Conservation (phyloP, 1,140 invertebrate species). For the Ptiloglossa arizonensis region DNA sequence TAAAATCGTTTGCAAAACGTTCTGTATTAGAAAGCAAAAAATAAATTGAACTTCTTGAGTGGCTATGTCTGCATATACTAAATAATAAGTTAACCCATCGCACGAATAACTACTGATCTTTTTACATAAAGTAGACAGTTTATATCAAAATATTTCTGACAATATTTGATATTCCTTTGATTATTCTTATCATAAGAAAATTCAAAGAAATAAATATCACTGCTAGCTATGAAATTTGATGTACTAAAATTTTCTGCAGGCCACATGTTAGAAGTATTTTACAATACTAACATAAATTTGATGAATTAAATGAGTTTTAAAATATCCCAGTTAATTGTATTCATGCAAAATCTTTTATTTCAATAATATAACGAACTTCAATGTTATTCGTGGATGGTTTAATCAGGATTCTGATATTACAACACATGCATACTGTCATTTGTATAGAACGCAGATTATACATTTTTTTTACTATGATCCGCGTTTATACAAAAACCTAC, state of each 20-base stretch:
- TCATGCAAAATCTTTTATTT: slow-evolving; percentile 23
- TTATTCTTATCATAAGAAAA: slow-evolving; percentile 33
- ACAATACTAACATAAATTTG: slow-evolving; percentile 12
- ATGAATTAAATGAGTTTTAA: slow-evolving; percentile 12
- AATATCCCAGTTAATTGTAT: slow-evolving; percentile 9
- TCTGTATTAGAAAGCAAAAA: slow-evolving; percentile 66
- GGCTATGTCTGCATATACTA: slow-evolving; percentile 63
- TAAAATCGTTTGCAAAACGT: slow-evolving; percentile 60
- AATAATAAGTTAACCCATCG: slow-evolving; percentile 66
- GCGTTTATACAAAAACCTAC: slow-evolving; percentile 63
- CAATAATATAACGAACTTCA: slow-evolving; percentile 13
- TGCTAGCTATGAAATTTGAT: slow-evolving; percentile 1
- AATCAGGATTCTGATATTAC: slow-evolving; percentile 67
- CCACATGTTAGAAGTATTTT: slow-evolving; percentile 10
- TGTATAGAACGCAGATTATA: slow-evolving; percentile 60
- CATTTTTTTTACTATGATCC: slow-evolving; percentile 44
- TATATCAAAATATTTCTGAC: slow-evolving; percentile 40
- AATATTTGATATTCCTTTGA: slow-evolving; percentile 47
- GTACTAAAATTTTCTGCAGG: slow-evolving; percentile 2
- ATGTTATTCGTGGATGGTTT: slow-evolving; percentile 66
- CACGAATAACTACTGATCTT: slow-evolving; percentile 60
- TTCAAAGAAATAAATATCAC: slow-evolving; percentile 8
- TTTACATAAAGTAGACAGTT: slow-evolving; percentile 18
- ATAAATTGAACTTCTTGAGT: slow-evolving; percentile 65
- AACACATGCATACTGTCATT: slow-evolving; percentile 64